Base-by-base conservation (phyloP, 2,888 invertebrate genomes). In the Allophyes oxyacanthae region DNA sequence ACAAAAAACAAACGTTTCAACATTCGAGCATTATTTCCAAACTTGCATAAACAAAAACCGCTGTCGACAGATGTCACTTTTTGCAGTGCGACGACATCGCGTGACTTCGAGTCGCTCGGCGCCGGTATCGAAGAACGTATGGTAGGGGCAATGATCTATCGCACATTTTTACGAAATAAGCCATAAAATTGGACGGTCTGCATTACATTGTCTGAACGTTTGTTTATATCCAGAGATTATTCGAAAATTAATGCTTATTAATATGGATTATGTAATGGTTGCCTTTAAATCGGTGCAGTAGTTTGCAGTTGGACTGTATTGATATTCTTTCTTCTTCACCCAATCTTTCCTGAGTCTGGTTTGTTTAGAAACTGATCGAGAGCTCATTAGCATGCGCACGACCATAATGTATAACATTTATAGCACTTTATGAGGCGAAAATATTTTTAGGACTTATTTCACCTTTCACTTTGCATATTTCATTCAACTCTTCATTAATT, bases 131-230 rank as follows among this genome's bases (percentile, higher is more conserved):
- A 75, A 62, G 72, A 13, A 80, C 79, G 61, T 64, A 56, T 86
- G 55, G 90, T 90, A 86, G 74, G 83, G 82, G 82, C 81, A 77
- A 85, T 88, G 90, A 90, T 90, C 86, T 88, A 91, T 83, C 69
- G 84, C 81, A 78, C 85, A 87, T 90, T 89, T 85, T 89, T 85
- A 88, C 88, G 82, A 89, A 91, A 91, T 89, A 89, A 88, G 85
- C 89, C 83, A 86, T 91, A 89, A 90, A 90, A 89, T 89, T 85
- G 80, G 82, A 83, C 83, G 83, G 81, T 83, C 83, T 76, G 75
- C 70, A 76, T 81, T 79, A 78, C 75, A 78, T 77, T 73, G 76
- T 81, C 78, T 78, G 82, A 77, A 40, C 55, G 52, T 46, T 52
- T 49, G 59, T 45, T 6, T 45, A 53, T 58, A 58, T 57, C 38